Evolutionary conservation across 2,113 vertebrate species (phyloP).

Genomic region (Eleginops maclovinus): DNA sequence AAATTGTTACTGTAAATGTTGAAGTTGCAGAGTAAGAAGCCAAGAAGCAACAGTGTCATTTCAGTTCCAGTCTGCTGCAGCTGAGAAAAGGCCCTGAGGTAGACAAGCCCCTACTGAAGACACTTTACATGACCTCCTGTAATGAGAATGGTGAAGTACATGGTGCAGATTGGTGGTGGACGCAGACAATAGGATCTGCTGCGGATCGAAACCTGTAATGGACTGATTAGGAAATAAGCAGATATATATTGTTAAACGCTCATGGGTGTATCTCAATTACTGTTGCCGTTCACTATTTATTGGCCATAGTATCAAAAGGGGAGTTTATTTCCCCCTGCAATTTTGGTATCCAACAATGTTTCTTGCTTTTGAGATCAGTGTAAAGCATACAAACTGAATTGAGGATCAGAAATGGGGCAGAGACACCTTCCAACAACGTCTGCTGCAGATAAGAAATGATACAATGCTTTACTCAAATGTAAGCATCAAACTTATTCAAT

Average conservation of each 20-base stretch:
- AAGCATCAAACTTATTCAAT: not conserved
- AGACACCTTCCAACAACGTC: not conserved
- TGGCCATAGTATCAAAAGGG: constrained; percentile 25
- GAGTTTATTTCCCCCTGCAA: constrained; percentile 9
- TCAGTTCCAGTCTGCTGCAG: constrained; percentile 50
- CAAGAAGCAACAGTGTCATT: constrained; percentile 49
- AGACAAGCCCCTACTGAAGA: constrained; percentile 65
- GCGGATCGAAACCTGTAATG: constrained; percentile 58
- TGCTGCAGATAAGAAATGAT: not conserved
- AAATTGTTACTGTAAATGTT: constrained; percentile 60
- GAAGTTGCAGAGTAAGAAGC: constrained; percentile 45
- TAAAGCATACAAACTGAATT: not conserved
- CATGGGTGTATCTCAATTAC: constrained; percentile 28
- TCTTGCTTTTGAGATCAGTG: not conserved
- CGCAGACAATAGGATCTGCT: constrained; percentile 66
- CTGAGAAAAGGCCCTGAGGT: constrained; percentile 55
- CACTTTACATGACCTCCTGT: constrained; percentile 80
- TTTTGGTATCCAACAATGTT: constrained; percentile 12
- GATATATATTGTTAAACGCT: constrained; percentile 49
- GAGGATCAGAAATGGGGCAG: not conserved
- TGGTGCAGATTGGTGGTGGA: constrained; percentile 51
- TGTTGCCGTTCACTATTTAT: constrained; percentile 37
- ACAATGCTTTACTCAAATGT: not conserved
- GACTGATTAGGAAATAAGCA: constrained; percentile 56
- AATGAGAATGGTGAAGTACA: constrained; percentile 74